Percentiles rank a stretch among this genome's conserved stretches.
Evolutionary conservation across 1,140 invertebrate genomes (phyloP).

Genomic region (Charaxes varanes): DNA sequence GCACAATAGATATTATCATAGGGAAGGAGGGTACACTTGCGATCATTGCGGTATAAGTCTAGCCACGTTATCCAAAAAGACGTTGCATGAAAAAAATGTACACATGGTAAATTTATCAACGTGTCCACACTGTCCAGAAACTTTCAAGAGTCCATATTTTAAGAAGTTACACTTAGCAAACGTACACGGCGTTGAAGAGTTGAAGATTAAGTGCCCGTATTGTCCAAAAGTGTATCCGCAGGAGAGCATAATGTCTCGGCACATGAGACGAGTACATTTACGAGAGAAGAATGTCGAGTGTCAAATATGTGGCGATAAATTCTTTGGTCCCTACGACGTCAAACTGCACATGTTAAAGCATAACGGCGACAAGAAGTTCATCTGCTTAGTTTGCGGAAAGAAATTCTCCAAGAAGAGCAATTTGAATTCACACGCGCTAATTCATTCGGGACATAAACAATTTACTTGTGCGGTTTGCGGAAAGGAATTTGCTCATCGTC

Average conservation of each 20-base stretch:
- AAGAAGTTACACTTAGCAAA: conserved; percentile 61
- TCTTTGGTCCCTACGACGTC: conserved; percentile 81
- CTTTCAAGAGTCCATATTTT: conserved; percentile 58
- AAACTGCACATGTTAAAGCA: conserved; percentile 81
- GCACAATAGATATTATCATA: conserved; percentile 62
- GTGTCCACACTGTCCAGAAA: conserved; percentile 54
- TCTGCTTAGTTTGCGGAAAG: conserved; percentile 76
- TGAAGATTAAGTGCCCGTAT: conserved; percentile 57
- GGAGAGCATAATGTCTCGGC: conserved; percentile 60
- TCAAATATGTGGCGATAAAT: conserved; percentile 75
- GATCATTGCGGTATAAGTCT: conserved; percentile 45
- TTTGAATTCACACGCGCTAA: conserved; percentile 71
- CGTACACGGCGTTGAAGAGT: conserved; percentile 53
- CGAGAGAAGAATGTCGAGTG: conserved; percentile 64
- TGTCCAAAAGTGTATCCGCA: conserved; percentile 57
- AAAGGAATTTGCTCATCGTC: conserved; percentile 65
- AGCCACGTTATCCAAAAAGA: conserved; percentile 52
- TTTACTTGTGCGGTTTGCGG: conserved; percentile 70
- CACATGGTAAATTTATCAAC: conserved; percentile 47
- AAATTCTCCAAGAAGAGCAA: conserved; percentile 76
- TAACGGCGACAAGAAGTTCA: conserved; percentile 78
- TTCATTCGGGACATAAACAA: conserved; percentile 75
- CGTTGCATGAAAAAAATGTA: conserved; percentile 55
- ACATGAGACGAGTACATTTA: conserved; percentile 60
- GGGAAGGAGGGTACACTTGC: conserved; percentile 54